phyloP scores from a whole-genome alignment of 1,140 invertebrate species.

The Orius insidiosus region DNA sequence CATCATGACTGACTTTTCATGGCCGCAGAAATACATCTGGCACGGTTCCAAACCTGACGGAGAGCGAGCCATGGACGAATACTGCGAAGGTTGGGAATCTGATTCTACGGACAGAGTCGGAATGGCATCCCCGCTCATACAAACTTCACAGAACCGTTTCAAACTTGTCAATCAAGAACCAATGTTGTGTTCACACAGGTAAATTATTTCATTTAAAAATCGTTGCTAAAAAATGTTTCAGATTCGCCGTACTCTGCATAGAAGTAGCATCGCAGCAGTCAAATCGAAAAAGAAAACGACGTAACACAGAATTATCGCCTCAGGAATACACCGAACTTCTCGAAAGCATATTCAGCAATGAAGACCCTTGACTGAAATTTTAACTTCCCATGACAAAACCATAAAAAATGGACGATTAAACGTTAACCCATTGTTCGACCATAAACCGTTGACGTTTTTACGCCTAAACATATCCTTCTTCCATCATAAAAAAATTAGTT shows the following conservation, averaged over 20 bases:
- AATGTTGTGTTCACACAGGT: conserved; percentile 2
- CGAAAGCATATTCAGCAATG: conserved; percentile 3
- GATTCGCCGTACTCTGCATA: conserved; percentile 77
- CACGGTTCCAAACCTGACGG: conserved; percentile 75
- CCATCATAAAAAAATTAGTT: too few species aligned
- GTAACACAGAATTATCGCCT: conserved; percentile 17
- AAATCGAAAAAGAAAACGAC: conserved; percentile 19
- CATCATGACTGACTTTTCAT: conserved; percentile 68
- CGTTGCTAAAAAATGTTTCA: conserved; percentile 19
- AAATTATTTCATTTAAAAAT: conserved; percentile 23
- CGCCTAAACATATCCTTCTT: too few species aligned
- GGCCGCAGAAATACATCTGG: conserved; percentile 86
- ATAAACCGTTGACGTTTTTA: too few species aligned
- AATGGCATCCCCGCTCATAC: conserved; percentile 54
- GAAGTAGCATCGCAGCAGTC: conserved; percentile 42
- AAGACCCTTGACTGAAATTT: too few species aligned
- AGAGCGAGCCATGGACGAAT: conserved; percentile 63
- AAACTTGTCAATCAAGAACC: too few species aligned
- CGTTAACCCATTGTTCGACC: too few species aligned
- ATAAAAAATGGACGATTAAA: too few species aligned
- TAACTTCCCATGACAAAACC: too few species aligned
- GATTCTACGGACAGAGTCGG: conserved; percentile 49
- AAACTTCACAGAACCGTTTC: conserved; percentile 20
- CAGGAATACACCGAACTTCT: conserved; percentile 11
- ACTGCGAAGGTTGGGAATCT: conserved; percentile 84